Conservation (phyloP, 2,797 vertebrate species). For the Sitta carolinensis region DNA sequence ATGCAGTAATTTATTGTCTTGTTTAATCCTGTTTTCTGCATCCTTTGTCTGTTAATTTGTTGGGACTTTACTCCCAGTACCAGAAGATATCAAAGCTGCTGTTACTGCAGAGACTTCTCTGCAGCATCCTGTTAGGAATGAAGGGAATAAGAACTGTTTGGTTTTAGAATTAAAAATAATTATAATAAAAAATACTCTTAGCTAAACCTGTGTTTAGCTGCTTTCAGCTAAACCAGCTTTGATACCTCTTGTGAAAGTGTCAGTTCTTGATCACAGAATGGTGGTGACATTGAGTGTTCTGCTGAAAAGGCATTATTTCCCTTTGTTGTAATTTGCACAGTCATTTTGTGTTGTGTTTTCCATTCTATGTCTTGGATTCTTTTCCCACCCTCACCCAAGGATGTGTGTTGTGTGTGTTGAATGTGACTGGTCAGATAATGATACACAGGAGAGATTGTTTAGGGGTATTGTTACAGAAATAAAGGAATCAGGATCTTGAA, state of each 20-base stretch:
- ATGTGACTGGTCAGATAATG: not conserved
- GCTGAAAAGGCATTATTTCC: constrained; percentile 23
- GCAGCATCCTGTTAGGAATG: not conserved
- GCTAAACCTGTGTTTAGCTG: constrained; percentile 17
- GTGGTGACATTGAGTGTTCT: not conserved
- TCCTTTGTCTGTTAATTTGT: not conserved
- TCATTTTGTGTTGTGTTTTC: not conserved
- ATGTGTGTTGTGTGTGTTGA: not conserved
- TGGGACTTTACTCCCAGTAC: not conserved
- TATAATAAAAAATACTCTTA: not conserved
- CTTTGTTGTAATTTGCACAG: constrained; percentile 46
- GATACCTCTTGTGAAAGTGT: constrained; percentile 49
- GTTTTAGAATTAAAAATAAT: not conserved
- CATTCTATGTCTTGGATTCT: not conserved
- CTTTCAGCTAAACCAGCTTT: constrained; percentile 45
- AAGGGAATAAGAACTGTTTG: constrained; percentile 45
- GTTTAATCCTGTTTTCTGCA: not conserved
- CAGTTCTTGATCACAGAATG: not conserved
- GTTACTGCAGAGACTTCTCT: constrained; percentile 3
- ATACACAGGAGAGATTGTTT: not conserved
- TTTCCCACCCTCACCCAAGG: not conserved
- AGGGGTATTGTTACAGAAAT: not conserved
- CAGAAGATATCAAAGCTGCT: constrained; percentile 34
- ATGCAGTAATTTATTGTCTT: constrained; percentile 50
- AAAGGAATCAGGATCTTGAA: not conserved